A percentile compares a stretch with the other conserved stretches of the same genome.
Evolutionary conservation across 2,888 invertebrate species (phyloP).

Genomic region (Drosophila mimica): DNA sequence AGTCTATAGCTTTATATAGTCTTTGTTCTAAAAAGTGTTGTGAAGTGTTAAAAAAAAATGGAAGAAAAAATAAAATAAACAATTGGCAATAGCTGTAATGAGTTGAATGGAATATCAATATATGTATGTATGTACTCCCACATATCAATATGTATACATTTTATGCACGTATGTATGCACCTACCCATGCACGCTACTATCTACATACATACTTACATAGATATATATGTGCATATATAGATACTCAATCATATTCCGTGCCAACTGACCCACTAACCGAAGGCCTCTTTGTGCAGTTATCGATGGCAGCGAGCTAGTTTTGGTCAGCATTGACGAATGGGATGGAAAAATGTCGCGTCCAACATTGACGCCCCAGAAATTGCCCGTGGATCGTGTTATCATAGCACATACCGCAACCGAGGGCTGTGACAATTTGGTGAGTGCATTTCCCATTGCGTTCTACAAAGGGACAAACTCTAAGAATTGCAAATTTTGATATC

Average conservation of each 20-base stretch:
- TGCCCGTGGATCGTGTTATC: slow-evolving; percentile 87
- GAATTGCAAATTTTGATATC: slow-evolving; percentile 31
- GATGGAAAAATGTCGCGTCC: slow-evolving; percentile 88
- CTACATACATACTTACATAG: neutral
- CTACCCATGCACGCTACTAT: neutral
- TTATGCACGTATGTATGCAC: slow-evolving; percentile 33
- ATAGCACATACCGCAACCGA: slow-evolving; percentile 89
- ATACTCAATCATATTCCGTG: slow-evolving; percentile 2
- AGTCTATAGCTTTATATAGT: neutral
- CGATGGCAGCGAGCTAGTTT: slow-evolving; percentile 83
- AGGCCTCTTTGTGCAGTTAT: slow-evolving; percentile 38
- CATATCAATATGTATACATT: slow-evolving; percentile 17
- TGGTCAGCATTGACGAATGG: slow-evolving; percentile 88
- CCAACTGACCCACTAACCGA: slow-evolving; percentile 44
- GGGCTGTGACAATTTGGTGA: slow-evolving; percentile 86
- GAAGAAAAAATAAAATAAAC: neutral
- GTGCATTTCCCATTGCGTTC: slow-evolving; percentile 9
- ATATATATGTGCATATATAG: slow-evolving; percentile 7
- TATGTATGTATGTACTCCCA: neutral
- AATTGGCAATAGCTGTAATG: slow-evolving; percentile 53
- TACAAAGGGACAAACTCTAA: neutral
- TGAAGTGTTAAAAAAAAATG: slow-evolving; percentile 37
- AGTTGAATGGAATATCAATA: slow-evolving; percentile 81
- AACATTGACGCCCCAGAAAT: slow-evolving; percentile 84
- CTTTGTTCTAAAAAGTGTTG: slow-evolving; percentile 36